Conservation (phyloP, 2,888 invertebrate genomes). For the Gibbula magus region DNA sequence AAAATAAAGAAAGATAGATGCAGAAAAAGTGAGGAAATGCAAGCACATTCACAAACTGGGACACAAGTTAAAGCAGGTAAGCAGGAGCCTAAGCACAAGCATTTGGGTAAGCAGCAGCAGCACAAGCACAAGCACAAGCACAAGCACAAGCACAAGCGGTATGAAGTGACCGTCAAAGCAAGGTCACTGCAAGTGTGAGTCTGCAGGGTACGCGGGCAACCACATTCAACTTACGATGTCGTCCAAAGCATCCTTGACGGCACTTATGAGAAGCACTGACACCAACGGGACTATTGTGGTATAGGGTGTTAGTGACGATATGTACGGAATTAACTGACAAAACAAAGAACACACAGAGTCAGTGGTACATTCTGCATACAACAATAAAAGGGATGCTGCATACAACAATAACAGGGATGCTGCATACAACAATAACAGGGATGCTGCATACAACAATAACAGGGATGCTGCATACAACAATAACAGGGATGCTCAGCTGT, state of each 20-base stretch:
- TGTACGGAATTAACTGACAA: conserved; percentile 89
- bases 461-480: no score
- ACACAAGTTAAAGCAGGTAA: neutral
- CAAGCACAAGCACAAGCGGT: neutral
- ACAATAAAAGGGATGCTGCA: no score
- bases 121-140: neutral
- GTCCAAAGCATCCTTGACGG: conserved; percentile 98
- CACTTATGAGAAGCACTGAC: conserved; percentile 94
- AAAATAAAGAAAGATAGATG: neutral
- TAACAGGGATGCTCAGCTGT: no score
- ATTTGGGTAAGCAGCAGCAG: neutral
- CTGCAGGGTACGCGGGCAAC: no score
- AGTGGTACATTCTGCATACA: no score
- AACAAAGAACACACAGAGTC: conserved; percentile 30
- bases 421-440: no score
- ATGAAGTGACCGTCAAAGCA: neutral
- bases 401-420: no score
- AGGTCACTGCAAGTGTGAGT: neutral
- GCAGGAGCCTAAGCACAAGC: neutral
- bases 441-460: no score
- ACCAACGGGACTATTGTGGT: conserved; percentile 97
- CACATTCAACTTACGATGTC: conserved; percentile 83
- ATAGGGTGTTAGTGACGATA: conserved; percentile 96
- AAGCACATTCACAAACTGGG: neutral
- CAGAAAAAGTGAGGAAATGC: neutral